Evolutionary conservation across 2,797 vertebrate genomes (phyloP).

Genomic region (Heliangelus exortis): DNA sequence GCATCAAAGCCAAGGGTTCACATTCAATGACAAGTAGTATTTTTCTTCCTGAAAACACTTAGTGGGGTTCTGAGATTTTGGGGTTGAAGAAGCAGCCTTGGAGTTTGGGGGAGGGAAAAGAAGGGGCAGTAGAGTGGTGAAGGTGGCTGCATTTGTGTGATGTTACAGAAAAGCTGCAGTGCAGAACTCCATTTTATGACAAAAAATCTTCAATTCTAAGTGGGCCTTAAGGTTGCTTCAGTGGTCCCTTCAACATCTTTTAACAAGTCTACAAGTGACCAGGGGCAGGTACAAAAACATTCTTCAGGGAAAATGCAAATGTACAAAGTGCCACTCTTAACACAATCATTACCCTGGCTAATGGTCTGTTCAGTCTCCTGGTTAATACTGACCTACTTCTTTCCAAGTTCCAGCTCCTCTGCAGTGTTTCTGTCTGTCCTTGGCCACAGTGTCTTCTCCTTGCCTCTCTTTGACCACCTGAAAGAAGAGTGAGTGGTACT

Average conservation of each 20-base stretch:
- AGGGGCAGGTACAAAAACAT: neutral
- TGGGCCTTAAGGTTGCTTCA: neutral
- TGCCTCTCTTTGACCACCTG: neutral
- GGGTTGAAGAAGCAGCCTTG: neutral
- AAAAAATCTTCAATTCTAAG: neutral
- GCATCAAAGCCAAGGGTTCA: neutral
- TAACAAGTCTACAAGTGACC: neutral
- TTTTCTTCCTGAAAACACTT: neutral
- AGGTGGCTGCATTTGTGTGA: neutral
- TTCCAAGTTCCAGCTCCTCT: neutral
- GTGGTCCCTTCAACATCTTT: neutral
- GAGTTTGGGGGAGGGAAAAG: too few species aligned
- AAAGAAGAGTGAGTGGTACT: neutral
- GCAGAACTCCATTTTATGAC: neutral
- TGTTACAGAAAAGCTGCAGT: neutral
- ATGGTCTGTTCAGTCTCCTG: neutral
- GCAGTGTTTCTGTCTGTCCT: neutral
- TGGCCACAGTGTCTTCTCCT: rapidly evolving
- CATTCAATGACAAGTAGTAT: neutral
- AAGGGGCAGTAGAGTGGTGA: neutral
- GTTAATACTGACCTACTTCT: neutral
- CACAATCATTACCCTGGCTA: neutral
- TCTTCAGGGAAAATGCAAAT: neutral
- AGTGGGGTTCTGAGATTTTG: neutral
- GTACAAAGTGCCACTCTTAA: neutral